Percentiles rank a stretch among this genome's conserved stretches.
Evolutionary conservation across 2,797 vertebrate genomes (phyloP).

Genomic region (Microhierax caerulescens): DNA sequence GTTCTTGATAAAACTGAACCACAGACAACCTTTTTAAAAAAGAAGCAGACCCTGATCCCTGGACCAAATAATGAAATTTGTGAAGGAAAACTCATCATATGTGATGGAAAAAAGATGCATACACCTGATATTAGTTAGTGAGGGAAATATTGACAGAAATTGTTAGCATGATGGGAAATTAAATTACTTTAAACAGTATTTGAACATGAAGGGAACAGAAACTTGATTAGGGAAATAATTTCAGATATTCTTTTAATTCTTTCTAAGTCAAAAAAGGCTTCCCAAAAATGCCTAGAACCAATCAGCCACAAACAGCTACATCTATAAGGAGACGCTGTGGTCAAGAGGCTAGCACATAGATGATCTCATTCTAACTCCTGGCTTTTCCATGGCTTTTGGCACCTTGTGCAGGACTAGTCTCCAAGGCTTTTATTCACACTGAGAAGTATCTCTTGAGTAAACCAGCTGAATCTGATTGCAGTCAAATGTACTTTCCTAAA

Average conservation of each 20-base stretch:
- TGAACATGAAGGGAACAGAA: conserved; percentile 52
- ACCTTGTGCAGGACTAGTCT: not conserved
- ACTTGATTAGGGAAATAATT: conserved; percentile 64
- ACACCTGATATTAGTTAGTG: conserved; percentile 65
- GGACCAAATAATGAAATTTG: conserved; percentile 59
- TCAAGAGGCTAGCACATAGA: not conserved
- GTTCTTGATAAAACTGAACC: conserved; percentile 60
- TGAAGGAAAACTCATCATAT: conserved; percentile 29
- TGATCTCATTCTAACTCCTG: not conserved
- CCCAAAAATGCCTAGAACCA: not conserved
- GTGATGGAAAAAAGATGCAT: conserved; percentile 37
- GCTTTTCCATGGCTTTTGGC: not conserved
- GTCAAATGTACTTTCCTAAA: not conserved
- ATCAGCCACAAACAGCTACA: not conserved
- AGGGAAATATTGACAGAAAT: conserved; percentile 46
- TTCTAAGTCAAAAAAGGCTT: not conserved
- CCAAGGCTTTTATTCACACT: not conserved
- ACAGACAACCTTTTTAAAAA: conserved; percentile 44
- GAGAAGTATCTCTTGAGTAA: not conserved
- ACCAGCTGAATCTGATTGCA: not conserved
- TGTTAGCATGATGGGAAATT: conserved; percentile 59
- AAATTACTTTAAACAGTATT: conserved; percentile 63
- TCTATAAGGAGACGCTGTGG: not conserved
- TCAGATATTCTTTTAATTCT: conserved; percentile 49
- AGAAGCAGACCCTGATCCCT: conserved; percentile 39